Conservation (phyloP, 2,797 vertebrate genomes). For the Pantherophis vulpinus region DNA sequence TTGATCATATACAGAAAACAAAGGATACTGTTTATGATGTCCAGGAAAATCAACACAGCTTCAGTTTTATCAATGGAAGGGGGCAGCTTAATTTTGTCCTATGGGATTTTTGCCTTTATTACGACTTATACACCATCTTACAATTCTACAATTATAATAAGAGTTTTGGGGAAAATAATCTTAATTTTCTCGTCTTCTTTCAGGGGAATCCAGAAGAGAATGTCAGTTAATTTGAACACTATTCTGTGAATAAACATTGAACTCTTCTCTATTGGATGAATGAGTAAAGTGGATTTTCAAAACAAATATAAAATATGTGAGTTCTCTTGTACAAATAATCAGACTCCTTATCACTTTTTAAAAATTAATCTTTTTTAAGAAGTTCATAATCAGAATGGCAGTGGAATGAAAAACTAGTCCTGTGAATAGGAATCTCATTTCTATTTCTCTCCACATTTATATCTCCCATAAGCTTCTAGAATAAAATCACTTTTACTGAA, state of each 20-base stretch:
- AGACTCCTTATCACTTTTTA: conserved; percentile 15
- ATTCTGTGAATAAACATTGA: conserved; percentile 2
- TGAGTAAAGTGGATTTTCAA: conserved; percentile 24
- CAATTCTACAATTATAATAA: not conserved
- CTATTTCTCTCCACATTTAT: conserved; percentile 41
- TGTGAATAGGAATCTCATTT: conserved; percentile 57
- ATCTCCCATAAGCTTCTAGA: not conserved
- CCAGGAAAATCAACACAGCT: not conserved
- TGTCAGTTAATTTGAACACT: not conserved
- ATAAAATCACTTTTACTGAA: conserved; percentile 39
- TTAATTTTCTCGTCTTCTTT: conserved; percentile 26
- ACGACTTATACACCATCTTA: conserved; percentile 6
- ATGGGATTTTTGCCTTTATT: conserved; percentile 8
- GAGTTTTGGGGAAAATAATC: conserved; percentile 21
- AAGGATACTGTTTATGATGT: not conserved
- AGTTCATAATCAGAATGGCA: conserved; percentile 37
- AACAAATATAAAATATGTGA: conserved; percentile 4
- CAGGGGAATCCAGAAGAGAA: not conserved
- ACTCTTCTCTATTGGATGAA: accelerated
- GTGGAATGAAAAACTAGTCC: conserved; percentile 24
- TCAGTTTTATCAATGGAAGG: not conserved
- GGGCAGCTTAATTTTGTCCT: not conserved
- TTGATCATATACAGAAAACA: not conserved
- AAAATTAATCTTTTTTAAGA: conserved; percentile 25
- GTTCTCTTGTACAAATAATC: conserved; percentile 13